Percentiles rank a stretch among this genome's conserved stretches.
Evolutionary conservation across 1,140 invertebrate species (phyloP).

Genomic region (Cecropterus lyciades): DNA sequence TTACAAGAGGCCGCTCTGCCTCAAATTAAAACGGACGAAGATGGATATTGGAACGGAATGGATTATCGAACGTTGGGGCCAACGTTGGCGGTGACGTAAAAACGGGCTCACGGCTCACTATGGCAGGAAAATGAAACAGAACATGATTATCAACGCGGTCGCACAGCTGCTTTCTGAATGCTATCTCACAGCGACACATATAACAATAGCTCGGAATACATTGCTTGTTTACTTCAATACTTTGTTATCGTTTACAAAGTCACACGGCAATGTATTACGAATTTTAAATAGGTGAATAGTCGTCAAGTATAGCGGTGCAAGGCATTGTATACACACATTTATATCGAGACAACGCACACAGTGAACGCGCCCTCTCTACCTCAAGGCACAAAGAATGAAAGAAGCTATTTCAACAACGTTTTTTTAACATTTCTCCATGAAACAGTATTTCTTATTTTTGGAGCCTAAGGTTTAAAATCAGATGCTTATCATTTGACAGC

Average conservation of each 20-base stretch:
- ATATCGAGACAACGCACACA: conserved; percentile 42
- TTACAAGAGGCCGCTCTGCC: conserved; percentile 14
- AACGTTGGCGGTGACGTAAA: conserved; percentile 55
- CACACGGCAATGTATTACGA: conserved; percentile 30
- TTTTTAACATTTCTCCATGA: conserved; percentile 37
- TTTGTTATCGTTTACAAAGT: background rate
- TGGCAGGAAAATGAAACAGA: conserved; percentile 63
- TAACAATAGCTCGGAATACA: conserved; percentile 32
- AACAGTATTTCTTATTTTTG: conserved; percentile 23
- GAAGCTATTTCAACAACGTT: conserved; percentile 55
- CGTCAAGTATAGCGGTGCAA: conserved; percentile 26
- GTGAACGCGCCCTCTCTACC: conserved; percentile 41
- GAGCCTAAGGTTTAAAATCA: conserved; percentile 33
- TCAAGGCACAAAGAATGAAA: conserved; percentile 47
- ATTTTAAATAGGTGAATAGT: conserved; percentile 9
- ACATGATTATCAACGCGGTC: conserved; percentile 61
- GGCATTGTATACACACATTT: conserved; percentile 47
- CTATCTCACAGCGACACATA: conserved; percentile 11
- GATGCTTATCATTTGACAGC: conserved; percentile 10
- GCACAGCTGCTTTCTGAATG: conserved; percentile 58
- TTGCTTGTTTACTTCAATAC: conserved; percentile 19
- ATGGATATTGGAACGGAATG: conserved; percentile 20
- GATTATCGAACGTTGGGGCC: conserved; percentile 43
- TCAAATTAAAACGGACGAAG: conserved; percentile 26
- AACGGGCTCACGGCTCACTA: conserved; percentile 47